Base-by-base conservation (phyloP, 2,797 vertebrate genomes). In the Heteromormyrus szaboi region DNA sequence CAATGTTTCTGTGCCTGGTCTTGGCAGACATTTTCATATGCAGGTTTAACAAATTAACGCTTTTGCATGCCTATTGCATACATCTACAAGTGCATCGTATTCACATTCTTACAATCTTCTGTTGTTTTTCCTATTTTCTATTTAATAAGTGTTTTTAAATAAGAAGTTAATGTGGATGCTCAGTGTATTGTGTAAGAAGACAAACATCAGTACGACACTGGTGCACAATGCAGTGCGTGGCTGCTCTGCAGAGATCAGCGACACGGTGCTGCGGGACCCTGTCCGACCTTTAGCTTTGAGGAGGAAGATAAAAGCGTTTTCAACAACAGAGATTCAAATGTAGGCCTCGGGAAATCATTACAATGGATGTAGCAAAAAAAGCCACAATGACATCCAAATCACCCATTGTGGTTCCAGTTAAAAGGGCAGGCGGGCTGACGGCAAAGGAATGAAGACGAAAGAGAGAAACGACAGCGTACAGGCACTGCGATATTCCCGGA, bases 231-330 rank as follows among this genome's bases (percentile, higher is more conserved):
- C 5, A 41, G 46, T 33, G 19, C 9, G 33, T n/a, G 11, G 14
- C 54, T 85, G 62, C 76, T n/a, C 54, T 51, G n/a, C 25, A 41
- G 84, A 81, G 53, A 90, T 88, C 29, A 87, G 29, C 72, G 1
- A 87, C 48, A 44, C 19, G 14, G n/a, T 62, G 54, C 12, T 8
- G 25, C 11, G 9, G 50, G 85, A 68, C 56, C 89, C 79, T 48
- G 84, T 37, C 48, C 85, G 72, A 88, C 87, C 85, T 90, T 87
- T 83, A 87, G 46, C 87, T 87, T 83, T 83, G 88, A 88, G 84
- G 56, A 86, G 68, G 48, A 76, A 56, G 25, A 59, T 86, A 56
- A 62, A 81, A 68, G 53, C 37, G 53, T 51, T 48, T 65, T 51
- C 22, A 65, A 86, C 41, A 59, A 88, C 85, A 90, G 9, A 83